phyloP scores from a whole-genome alignment of 1,140 invertebrate genomes.

The Polypedilum pembai region DNA sequence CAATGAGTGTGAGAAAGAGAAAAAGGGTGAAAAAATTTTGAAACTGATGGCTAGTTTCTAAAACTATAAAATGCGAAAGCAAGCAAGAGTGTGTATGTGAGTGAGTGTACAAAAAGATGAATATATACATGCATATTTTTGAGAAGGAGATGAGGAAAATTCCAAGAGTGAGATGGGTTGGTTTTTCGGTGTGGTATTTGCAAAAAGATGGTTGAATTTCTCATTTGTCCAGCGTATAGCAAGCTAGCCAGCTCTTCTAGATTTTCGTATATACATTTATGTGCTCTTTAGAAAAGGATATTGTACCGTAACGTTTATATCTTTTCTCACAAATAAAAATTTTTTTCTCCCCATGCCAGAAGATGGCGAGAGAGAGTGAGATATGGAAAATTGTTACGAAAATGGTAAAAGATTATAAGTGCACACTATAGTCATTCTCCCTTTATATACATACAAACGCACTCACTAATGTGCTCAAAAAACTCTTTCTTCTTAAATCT shows the following conservation, averaged over 20 bases:
- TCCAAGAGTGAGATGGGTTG: background rate
- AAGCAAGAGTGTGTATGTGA: background rate
- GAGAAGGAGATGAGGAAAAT: background rate
- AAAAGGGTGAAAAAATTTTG: background rate
- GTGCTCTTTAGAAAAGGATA: background rate
- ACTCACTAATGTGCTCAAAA: background rate
- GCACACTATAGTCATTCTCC: too few species aligned
- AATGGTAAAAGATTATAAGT: background rate
- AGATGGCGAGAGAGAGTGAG: background rate
- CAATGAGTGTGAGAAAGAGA: background rate
- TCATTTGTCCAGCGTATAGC: background rate
- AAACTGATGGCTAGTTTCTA: conserved; percentile 17
- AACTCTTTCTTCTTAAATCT: background rate
- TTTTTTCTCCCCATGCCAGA: background rate
- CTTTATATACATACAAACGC: background rate
- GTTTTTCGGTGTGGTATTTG: background rate
- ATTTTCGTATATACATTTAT: too few species aligned
- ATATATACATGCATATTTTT: too few species aligned
- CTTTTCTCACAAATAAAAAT: conserved; percentile 14
- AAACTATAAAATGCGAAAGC: background rate
- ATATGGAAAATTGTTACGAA: background rate
- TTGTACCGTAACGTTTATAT: background rate
- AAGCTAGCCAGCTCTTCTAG: background rate
- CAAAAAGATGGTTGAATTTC: conserved; percentile 7
- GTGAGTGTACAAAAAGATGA: background rate